Evolutionary conservation across 2,888 invertebrate genomes (phyloP), one percentile per base, ranked within the genome.

Genomic region (Zeuzera pyrina): DNA sequence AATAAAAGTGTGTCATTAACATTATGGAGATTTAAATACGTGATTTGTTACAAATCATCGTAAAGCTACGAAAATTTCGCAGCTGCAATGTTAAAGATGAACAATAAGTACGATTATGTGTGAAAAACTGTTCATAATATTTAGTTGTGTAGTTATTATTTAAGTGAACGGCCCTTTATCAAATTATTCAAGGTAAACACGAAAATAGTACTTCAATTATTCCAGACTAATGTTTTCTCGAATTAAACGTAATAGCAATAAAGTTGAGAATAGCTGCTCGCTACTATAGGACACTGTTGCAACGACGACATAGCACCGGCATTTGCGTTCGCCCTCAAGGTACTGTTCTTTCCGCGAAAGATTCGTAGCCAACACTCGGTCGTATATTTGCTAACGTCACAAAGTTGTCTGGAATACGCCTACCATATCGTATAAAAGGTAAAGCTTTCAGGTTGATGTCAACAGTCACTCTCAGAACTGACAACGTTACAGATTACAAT

Each of bases 401-500:
- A 74, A 70, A 72, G 72, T 61, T 68, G 73, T 66, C 65, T 63
- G 68, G 62, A 63, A 64, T 63, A 64, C 68, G 67, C 69, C 72
- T 70, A 72, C 69, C 39, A 64, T 56, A 52, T 15, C 54, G 43
- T 83, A 79, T 81, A 79, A 59, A 81, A 78, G 62, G 59, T 59
- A 41, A 50, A 48, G 43, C 40, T 45, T 52, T 51, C 45, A 41
- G 52, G 55, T 57, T 57, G 51, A 16, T 32, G 24, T 21, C 44
- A 60, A 54, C 79, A 83, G 81, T 81, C 62, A 57, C 57, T 60
- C 54, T 57, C 45, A 55, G 59, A 52, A 57, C 49, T 55, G 55
- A 61, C 61, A 69, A 53, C 78, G 77, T 73, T 73, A 76, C 78
- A 84, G 79, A 79, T 74, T 78, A 84, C 71, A 74, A 84, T 84